A percentile compares a stretch with the other conserved stretches of the same genome.
phyloP scores from a whole-genome alignment of 2,888 invertebrate genomes.

The Tetragonisca angustula region DNA sequence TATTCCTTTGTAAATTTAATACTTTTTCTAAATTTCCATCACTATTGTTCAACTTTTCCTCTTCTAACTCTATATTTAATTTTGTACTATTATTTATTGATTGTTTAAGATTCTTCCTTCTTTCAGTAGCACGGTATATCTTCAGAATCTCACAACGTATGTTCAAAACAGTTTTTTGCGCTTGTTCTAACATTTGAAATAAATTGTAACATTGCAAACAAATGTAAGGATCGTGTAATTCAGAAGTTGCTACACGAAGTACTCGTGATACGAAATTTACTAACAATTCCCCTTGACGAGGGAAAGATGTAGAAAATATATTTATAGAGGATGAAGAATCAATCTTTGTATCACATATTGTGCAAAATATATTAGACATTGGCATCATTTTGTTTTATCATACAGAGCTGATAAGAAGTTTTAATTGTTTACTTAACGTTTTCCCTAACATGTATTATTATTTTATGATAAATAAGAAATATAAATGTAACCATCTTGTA shows the following conservation, averaged over 20 bases:
- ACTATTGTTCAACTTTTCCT: neutral
- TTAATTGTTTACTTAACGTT: neutral
- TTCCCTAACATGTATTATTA: neutral
- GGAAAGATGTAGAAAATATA: conserved; percentile 73
- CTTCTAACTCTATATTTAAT: conserved; percentile 21
- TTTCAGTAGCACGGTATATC: conserved; percentile 64
- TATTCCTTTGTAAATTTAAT: neutral
- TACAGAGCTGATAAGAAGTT: conserved; percentile 1
- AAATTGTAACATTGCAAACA: conserved; percentile 76
- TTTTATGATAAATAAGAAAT: conserved; percentile 42
- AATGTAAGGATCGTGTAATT: conserved; percentile 70
- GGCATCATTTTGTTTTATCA: conserved; percentile 35
- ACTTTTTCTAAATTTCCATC: neutral
- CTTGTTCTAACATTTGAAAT: conserved; percentile 77
- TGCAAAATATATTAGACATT: conserved; percentile 66
- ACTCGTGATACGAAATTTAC: conserved; percentile 71
- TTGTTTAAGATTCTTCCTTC: conserved; percentile 34
- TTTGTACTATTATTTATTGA: conserved; percentile 4
- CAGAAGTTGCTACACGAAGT: conserved; percentile 59
- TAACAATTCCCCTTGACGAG: conserved; percentile 70
- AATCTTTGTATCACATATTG: conserved; percentile 70
- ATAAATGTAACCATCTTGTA: conserved; percentile 25
- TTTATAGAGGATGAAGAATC: conserved; percentile 69
- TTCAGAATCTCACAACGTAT: conserved; percentile 75
- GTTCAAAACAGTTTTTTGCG: conserved; percentile 74